Evolutionary conservation across 2,797 vertebrate genomes (phyloP).

Genomic region (Melanitta fusca): DNA sequence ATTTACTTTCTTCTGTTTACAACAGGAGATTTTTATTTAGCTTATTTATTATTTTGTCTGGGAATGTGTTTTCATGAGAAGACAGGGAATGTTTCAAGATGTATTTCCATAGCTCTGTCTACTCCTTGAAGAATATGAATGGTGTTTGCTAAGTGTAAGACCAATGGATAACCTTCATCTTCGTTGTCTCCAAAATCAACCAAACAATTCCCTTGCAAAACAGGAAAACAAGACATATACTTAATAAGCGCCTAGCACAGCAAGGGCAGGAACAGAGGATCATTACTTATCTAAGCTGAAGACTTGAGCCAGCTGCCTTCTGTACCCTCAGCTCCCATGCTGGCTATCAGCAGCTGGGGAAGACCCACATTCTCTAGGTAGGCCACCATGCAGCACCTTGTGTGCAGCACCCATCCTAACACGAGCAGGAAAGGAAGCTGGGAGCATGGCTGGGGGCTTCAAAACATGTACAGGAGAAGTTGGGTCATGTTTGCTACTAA

Average conservation of each 20-base stretch:
- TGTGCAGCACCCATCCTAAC: fast-evolving
- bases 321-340: not conserved
- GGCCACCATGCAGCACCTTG: fast-evolving
- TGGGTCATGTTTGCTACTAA: not conserved
- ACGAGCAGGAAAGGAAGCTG: not conserved
- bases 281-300: not conserved
- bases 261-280: not conserved
- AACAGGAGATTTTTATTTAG: not conserved
- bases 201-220: fast-evolving
- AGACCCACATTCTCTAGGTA: fast-evolving
- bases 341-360: not conserved
- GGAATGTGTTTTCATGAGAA: not conserved
- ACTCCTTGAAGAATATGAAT: not conserved
- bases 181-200: not conserved
- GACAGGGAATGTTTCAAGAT: not conserved
- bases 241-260: not conserved
- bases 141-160: not conserved
- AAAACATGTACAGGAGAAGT: not conserved
- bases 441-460: fast-evolving
- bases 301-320: fast-evolving
- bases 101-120: not conserved
- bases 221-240: not conserved
- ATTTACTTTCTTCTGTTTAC: not conserved
- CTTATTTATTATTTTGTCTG: not conserved
- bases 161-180: not conserved